A percentile compares a stretch with the other conserved stretches of the same genome.
These are phyloP conservation scores for Parasteatoda lunata DNA, from an alignment of 2,888 invertebrate species.

Conservation along the genomic window DNA sequence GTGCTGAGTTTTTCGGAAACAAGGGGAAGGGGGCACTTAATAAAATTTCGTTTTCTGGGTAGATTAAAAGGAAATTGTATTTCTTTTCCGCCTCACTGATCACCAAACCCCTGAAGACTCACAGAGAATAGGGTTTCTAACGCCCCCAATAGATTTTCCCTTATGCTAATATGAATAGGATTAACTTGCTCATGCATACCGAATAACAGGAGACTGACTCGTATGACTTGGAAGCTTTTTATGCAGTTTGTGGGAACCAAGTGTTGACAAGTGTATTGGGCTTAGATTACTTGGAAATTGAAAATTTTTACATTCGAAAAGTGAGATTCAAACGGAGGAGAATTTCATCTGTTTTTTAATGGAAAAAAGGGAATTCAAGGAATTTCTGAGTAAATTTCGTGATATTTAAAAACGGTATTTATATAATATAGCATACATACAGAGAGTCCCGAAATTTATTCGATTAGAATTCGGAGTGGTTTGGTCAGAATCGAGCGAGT, in stretches of 20 bases:
- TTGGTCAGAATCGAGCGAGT: too few relatives aligned
- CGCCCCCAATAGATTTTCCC: conserved; percentile 15
- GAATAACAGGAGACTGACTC: conserved; percentile 32
- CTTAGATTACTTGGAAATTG: conserved; percentile 65
- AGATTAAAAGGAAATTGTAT: conserved; percentile 65
- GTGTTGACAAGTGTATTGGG: conserved; percentile 49
- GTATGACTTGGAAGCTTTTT: background rate
- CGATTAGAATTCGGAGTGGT: too few relatives aligned
- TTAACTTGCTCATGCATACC: conserved; percentile 59
- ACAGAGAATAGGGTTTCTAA: conserved; percentile 5
- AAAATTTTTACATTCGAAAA: conserved; percentile 15
- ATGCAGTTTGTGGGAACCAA: background rate
- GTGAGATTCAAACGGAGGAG: background rate
- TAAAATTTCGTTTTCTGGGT: conserved; percentile 60
- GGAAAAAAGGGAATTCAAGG: background rate
- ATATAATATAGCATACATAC: too few relatives aligned
- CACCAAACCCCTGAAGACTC: conserved; percentile 55
- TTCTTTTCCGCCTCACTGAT: conserved; percentile 58
- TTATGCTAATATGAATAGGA: conserved; percentile 61
- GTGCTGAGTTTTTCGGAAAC: background rate
- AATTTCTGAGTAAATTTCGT: background rate
- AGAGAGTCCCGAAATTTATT: too few relatives aligned
- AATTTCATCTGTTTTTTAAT: too few relatives aligned
- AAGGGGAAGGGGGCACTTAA: conserved; percentile 32
- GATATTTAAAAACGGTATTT: too few relatives aligned